These are phyloP conservation scores for Tragelaphus buxtoni DNA, from an alignment of 2,113 vertebrate genomes.

Conservation along the genomic window DNA sequence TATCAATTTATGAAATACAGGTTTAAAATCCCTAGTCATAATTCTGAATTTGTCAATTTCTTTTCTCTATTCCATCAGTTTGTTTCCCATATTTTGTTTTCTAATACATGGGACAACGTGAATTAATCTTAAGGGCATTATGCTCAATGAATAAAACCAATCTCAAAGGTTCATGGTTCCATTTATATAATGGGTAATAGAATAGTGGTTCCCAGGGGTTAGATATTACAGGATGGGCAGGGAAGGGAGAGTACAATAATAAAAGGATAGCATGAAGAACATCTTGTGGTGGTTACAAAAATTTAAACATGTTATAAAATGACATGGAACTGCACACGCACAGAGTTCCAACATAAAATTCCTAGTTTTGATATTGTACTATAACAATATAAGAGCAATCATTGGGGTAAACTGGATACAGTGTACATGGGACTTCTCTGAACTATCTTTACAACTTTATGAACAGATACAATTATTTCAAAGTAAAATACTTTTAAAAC, in stretches of 20 bases:
- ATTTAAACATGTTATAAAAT: neutral
- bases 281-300: neutral
- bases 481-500: neutral
- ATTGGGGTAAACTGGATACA: neutral
- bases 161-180: neutral
- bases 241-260: neutral
- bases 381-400: neutral
- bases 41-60: neutral
- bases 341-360: neutral
- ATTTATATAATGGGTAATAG: neutral
- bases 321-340: neutral
- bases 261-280: neutral
- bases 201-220: neutral
- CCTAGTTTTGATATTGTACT: neutral
- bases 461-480: neutral
- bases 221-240: neutral
- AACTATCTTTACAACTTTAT: neutral
- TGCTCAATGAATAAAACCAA: neutral
- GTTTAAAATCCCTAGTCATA: neutral
- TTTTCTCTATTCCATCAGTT: neutral
- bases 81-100: neutral
- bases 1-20: neutral
- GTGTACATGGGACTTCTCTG: neutral
- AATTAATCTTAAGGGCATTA: neutral
- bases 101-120: neutral